phyloP scores from a whole-genome alignment of 2,888 invertebrate species.

The Artemia sinica region DNA sequence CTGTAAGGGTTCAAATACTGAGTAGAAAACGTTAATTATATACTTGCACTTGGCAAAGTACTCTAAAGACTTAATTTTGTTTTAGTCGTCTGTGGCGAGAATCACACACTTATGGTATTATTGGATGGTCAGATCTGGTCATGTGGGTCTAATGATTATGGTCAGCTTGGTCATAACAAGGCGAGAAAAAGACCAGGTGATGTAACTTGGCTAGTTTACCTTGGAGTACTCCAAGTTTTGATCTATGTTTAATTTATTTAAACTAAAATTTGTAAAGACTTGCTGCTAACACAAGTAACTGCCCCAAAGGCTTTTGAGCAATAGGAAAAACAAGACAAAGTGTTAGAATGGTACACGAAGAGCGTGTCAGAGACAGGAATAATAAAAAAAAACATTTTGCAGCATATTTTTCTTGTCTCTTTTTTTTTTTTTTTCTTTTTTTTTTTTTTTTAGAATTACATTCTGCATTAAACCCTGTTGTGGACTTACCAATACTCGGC shows the following conservation, averaged over 20 bases:
- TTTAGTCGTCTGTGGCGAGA: slow-evolving; percentile 59
- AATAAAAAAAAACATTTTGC: no score
- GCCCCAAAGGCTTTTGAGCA: neutral
- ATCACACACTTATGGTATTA: slow-evolving; percentile 61
- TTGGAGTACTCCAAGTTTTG: no score
- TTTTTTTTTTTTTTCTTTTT: no score
- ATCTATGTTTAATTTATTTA: neutral
- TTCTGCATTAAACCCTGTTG: no score
- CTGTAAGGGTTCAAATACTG: no score
- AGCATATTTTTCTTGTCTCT: no score
- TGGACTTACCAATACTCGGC: no score
- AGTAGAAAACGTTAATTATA: no score
- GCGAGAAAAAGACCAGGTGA: slow-evolving; percentile 33
- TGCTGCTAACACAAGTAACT: neutral
- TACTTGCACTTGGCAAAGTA: no score
- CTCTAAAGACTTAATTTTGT: slow-evolving; percentile 21
- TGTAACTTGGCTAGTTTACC: neutral
- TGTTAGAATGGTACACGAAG: neutral
- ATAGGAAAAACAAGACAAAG: neutral
- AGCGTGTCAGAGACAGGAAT: no score
- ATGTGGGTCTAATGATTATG: slow-evolving; percentile 81
- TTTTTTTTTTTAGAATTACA: no score
- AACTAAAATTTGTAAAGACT: no score
- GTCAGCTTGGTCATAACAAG: slow-evolving; percentile 65
- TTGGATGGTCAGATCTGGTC: slow-evolving; percentile 62